phyloP scores from a whole-genome alignment of 2,888 invertebrate species.

The Spilosoma lubricipeda region DNA sequence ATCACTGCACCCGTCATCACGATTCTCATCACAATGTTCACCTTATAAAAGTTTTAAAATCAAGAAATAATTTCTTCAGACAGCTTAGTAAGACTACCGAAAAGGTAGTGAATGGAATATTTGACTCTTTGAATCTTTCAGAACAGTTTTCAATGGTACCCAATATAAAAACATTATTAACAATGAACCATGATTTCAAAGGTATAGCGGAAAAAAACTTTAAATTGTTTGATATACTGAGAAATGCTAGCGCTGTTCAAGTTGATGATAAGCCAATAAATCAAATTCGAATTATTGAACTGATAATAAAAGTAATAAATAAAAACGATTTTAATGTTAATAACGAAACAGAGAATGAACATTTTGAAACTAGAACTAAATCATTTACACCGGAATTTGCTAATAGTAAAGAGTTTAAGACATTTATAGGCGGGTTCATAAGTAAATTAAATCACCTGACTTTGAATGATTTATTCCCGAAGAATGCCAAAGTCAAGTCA shows the following conservation, averaged over 20 bases:
- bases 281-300: conserved; percentile 28
- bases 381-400: conserved; percentile 2
- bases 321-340: conserved; percentile 21
- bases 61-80: conserved; percentile 45
- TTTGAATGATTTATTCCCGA: conserved; percentile 21
- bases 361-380: background rate
- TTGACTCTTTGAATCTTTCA: conserved; percentile 50
- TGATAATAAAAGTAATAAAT: conserved; percentile 42
- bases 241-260: conserved; percentile 31
- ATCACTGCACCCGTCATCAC: conserved; percentile 16
- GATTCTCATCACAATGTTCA: background rate
- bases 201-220: conserved; percentile 50
- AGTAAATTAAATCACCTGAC: conserved; percentile 30
- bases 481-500: background rate
- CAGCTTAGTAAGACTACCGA: conserved; percentile 49
- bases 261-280: conserved; percentile 24
- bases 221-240: conserved; percentile 42
- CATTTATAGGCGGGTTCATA: conserved; percentile 24
- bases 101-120: conserved; percentile 52
- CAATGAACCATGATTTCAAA: conserved; percentile 55
- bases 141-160: conserved; percentile 37
- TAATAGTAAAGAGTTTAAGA: conserved; percentile 26
- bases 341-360: conserved; percentile 13
- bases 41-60: conserved; percentile 27
- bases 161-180: conserved; percentile 47